These are phyloP conservation scores for Diachasmimorpha longicaudata DNA, from an alignment of 1,140 invertebrate genomes.

Conservation along the genomic window DNA sequence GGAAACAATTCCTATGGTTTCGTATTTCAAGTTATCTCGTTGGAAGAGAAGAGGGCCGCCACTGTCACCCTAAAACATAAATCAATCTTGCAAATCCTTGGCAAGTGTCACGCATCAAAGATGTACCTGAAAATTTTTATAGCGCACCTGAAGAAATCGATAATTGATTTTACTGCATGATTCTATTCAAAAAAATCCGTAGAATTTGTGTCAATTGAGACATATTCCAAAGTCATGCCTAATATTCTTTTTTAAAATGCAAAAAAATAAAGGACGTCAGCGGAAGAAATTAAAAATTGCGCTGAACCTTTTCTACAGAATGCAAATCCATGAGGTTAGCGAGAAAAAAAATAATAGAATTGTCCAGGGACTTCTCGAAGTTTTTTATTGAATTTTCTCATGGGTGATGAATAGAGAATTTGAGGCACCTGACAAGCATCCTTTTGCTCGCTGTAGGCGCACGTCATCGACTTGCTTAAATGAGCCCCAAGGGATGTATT, in stretches of 20 bases:
- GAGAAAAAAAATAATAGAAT: no score
- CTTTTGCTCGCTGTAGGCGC: slow-evolving; percentile 61
- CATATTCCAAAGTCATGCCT: no score
- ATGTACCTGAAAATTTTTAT: no score
- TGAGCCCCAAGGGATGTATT: slow-evolving; percentile 56
- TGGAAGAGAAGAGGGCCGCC: slow-evolving; percentile 61
- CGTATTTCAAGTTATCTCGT: slow-evolving; percentile 52
- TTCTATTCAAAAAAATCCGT: no score
- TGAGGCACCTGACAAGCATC: slow-evolving; percentile 68
- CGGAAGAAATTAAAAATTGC: no score
- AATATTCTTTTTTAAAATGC: no score
- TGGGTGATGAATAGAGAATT: not conserved
- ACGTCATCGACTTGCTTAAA: slow-evolving; percentile 62
- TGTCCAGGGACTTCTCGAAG: not conserved
- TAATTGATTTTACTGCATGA: no score
- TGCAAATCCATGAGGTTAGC: no score
- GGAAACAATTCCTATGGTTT: slow-evolving; percentile 56
- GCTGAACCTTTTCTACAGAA: no score
- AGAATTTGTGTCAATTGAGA: no score
- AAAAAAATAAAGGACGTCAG: no score
- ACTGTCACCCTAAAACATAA: slow-evolving; percentile 68
- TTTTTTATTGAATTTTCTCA: not conserved
- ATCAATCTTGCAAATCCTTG: not conserved
- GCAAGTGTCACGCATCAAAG: not conserved
- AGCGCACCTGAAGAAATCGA: no score